phyloP scores from a whole-genome alignment of 2,888 invertebrate genomes.

The Artemia sp. region DNA sequence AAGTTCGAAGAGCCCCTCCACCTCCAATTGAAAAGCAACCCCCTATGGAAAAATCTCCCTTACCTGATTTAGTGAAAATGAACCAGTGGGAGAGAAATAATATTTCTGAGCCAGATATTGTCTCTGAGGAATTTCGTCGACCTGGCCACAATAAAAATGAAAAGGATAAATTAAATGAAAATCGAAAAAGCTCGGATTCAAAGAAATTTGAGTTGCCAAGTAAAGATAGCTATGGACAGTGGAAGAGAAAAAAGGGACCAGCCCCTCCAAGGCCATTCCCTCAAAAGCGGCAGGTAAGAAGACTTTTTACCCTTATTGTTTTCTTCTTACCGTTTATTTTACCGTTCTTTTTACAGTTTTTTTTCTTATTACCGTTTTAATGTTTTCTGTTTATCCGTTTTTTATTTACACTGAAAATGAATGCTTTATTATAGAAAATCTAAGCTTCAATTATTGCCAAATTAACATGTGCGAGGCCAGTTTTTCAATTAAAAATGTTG shows the following conservation, averaged over 20 bases:
- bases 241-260: constrained; percentile 59
- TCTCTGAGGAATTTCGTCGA: background rate
- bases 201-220: constrained; percentile 25
- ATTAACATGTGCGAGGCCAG: too few relatives aligned
- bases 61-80: constrained; percentile 15
- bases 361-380: too few relatives aligned
- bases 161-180: constrained; percentile 44
- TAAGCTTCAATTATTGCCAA: too few relatives aligned
- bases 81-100: constrained; percentile 16
- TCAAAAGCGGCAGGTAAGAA: constrained; percentile 42
- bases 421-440: too few relatives aligned
- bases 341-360: too few relatives aligned
- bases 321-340: too few relatives aligned
- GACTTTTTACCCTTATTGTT: too few relatives aligned
- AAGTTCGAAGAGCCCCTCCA: constrained; percentile 31
- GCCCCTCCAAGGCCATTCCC: constrained; percentile 57
- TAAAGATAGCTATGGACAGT: constrained; percentile 41
- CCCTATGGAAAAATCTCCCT: background rate
- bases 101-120: background rate
- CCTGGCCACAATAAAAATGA: constrained; percentile 35
- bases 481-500: too few relatives aligned
- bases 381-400: too few relatives aligned
- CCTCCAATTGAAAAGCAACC: constrained; percentile 28
- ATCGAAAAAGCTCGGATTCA: constrained; percentile 33
- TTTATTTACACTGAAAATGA: too few relatives aligned